Evolutionary conservation across 1,140 invertebrate species (phyloP).

Genomic region (Phenacoccus solenopsis): DNA sequence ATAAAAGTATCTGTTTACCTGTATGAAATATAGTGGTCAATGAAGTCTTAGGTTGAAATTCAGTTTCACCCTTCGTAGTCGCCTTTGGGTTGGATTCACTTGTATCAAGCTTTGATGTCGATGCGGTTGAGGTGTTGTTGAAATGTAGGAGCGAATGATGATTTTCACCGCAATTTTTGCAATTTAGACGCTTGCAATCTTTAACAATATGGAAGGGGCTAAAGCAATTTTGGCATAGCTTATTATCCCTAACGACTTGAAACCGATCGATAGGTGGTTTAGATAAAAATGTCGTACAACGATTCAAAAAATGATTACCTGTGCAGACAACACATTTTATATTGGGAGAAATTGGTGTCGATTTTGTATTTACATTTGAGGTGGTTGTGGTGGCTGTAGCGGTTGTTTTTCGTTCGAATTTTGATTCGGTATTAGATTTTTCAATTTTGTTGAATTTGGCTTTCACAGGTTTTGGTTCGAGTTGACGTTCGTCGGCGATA

Average conservation of each 20-base stretch:
- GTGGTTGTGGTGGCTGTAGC: too few relatives aligned
- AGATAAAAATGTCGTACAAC: neutral
- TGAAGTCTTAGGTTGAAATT: neutral
- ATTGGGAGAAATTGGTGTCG: too few relatives aligned
- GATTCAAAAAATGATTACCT: neutral
- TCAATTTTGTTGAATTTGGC: too few relatives aligned
- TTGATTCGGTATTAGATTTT: too few relatives aligned
- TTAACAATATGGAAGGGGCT: neutral
- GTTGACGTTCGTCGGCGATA: too few relatives aligned
- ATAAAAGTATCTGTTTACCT: neutral
- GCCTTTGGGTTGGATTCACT: neutral
- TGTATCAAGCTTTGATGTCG: neutral
- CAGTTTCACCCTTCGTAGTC: neutral
- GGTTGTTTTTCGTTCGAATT: too few relatives aligned
- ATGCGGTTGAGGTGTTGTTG: neutral
- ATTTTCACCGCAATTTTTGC: neutral
- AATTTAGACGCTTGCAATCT: neutral
- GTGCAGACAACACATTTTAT: neutral
- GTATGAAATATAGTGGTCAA: neutral
- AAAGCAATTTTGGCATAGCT: neutral
- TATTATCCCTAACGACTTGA: neutral
- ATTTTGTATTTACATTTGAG: too few relatives aligned
- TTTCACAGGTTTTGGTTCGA: too few relatives aligned
- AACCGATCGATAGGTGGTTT: neutral
- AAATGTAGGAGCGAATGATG: neutral